Evolutionary conservation across 2,888 invertebrate genomes (phyloP).

Genomic region (Phaedon cochleariae): DNA sequence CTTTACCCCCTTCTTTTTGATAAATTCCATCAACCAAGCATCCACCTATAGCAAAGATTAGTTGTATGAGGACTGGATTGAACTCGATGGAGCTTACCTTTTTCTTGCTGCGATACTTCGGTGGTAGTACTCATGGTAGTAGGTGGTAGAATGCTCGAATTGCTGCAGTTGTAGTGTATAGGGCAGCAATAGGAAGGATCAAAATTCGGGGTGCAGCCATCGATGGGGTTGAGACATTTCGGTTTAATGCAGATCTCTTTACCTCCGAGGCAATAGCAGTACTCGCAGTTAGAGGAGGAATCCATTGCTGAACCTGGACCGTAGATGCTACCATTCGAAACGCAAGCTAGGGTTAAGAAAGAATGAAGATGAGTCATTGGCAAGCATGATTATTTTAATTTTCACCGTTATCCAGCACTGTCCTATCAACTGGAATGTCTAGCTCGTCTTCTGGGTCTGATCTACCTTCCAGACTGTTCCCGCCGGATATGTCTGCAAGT

Average conservation of each 20-base stretch:
- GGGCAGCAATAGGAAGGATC: slow-evolving; percentile 81
- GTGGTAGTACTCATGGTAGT: slow-evolving; percentile 44
- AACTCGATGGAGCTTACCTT: too few relatives aligned
- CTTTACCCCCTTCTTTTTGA: slow-evolving; percentile 77
- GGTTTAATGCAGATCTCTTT: slow-evolving; percentile 80
- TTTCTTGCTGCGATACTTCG: slow-evolving; percentile 27
- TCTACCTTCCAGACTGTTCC: slow-evolving; percentile 9
- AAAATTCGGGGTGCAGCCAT: slow-evolving; percentile 72
- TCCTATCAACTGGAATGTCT: slow-evolving; percentile 1
- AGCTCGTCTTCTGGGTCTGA: slow-evolving; percentile 15
- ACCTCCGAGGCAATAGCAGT: slow-evolving; percentile 81
- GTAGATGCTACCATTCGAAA: slow-evolving; percentile 76
- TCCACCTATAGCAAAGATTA: too few relatives aligned
- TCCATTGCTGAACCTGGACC: slow-evolving; percentile 86
- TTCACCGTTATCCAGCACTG: slow-evolving; percentile 43
- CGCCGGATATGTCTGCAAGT: background rate
- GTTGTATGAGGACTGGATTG: too few relatives aligned
- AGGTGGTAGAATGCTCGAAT: slow-evolving; percentile 36
- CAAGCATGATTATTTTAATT: too few relatives aligned
- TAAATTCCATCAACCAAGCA: slow-evolving; percentile 70
- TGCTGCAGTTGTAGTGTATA: slow-evolving; percentile 80
- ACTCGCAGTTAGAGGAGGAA: slow-evolving; percentile 80
- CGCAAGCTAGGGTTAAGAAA: slow-evolving; percentile 66
- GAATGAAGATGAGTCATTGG: too few relatives aligned
- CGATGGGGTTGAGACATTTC: slow-evolving; percentile 78